Conservation (phyloP, 2,888 invertebrate genomes). For the Zelleria hepariella region DNA sequence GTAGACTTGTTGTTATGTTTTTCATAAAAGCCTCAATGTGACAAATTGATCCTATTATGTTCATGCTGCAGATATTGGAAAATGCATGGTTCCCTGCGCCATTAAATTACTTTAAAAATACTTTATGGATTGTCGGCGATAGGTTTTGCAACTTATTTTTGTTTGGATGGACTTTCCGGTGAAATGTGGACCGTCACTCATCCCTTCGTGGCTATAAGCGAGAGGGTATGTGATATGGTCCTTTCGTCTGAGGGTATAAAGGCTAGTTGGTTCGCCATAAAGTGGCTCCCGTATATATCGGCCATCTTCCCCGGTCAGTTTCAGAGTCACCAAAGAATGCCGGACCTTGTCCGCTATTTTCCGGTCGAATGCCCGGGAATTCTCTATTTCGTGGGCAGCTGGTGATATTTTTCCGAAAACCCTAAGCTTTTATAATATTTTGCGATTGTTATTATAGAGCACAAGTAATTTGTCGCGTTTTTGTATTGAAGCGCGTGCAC, state of each 20-base stretch:
- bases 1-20: neutral
- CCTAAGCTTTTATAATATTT: neutral
- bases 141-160: too few relatives aligned
- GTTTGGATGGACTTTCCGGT: too few relatives aligned
- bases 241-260: neutral
- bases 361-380: conserved; percentile 58
- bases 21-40: neutral
- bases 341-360: conserved; percentile 67
- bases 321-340: conserved; percentile 30
- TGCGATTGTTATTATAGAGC: neutral
- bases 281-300: conserved; percentile 40
- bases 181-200: too few relatives aligned
- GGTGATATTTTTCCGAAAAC: conserved; percentile 43
- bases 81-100: too few relatives aligned
- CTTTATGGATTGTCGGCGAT: too few relatives aligned
- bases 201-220: too few relatives aligned
- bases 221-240: too few relatives aligned
- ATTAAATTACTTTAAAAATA: too few relatives aligned
- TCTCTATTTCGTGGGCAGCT: conserved; percentile 43
- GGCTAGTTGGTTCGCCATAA: conserved; percentile 16
- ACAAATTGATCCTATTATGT: neutral
- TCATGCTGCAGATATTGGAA: neutral
- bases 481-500: neutral
- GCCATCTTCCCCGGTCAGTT: conserved; percentile 40
- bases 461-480: neutral